phyloP scores from a whole-genome alignment of 2,888 invertebrate genomes.

The Eristalis pertinax region DNA sequence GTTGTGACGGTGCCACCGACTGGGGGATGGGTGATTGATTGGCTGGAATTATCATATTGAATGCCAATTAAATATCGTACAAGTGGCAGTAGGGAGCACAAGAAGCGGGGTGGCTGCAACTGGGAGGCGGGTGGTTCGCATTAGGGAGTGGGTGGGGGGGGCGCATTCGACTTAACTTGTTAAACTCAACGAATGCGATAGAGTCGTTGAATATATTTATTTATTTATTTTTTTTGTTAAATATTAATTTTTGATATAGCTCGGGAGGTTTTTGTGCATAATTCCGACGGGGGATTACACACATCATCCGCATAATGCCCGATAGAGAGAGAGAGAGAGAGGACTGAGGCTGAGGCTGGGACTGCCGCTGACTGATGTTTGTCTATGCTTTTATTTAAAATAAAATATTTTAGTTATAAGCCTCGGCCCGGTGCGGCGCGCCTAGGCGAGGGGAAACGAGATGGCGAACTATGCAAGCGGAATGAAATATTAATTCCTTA shows the following conservation, averaged over 20 bases:
- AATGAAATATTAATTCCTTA: constrained; percentile 46
- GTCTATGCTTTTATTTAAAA: constrained; percentile 46
- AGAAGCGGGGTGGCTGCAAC: constrained; percentile 15
- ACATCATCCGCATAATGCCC: constrained; percentile 32
- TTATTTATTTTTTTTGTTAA: constrained; percentile 6
- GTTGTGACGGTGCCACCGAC: no score
- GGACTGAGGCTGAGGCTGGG: neutral
- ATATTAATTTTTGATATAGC: constrained; percentile 56
- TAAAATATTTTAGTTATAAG: constrained; percentile 57
- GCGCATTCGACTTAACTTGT: constrained; percentile 61
- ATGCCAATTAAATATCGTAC: constrained; percentile 70
- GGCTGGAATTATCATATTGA: constrained; percentile 72
- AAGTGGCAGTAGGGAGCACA: constrained; percentile 59
- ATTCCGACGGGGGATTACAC: constrained; percentile 53
- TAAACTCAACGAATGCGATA: constrained; percentile 32
- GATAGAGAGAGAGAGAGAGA: constrained; percentile 41
- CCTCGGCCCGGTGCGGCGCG: neutral
- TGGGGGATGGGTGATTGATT: constrained; percentile 63
- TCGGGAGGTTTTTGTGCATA: constrained; percentile 45
- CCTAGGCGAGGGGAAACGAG: neutral
- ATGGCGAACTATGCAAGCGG: neutral
- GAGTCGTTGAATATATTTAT: neutral
- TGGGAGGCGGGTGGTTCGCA: neutral
- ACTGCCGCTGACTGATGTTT: neutral
- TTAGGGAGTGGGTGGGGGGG: neutral